These are phyloP conservation scores for Olivierus martensii DNA, from an alignment of 1,140 invertebrate genomes.

Conservation along the genomic window DNA sequence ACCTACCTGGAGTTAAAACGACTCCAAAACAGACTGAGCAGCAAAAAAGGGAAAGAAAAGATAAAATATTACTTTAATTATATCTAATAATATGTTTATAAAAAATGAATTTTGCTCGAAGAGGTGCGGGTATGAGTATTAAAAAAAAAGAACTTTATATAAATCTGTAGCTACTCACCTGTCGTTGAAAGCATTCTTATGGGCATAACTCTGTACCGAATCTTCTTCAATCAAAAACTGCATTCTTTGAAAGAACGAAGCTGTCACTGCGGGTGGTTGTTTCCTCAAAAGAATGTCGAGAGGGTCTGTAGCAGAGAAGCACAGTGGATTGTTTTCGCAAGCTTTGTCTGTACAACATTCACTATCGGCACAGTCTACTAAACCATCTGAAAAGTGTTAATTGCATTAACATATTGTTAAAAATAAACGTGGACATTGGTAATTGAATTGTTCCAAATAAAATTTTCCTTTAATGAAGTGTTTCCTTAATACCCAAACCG, in stretches of 20 bases:
- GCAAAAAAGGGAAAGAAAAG: constrained; percentile 1
- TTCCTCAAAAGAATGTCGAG: constrained; percentile 87
- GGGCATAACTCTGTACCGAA: constrained; percentile 93
- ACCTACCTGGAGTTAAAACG: constrained; percentile 17
- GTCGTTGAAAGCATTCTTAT: constrained; percentile 92
- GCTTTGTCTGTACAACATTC: constrained; percentile 59
- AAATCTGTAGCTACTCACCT: constrained; percentile 44
- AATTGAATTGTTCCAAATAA: too few relatives aligned
- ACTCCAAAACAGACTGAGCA: constrained; percentile 16
- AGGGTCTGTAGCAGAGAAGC: constrained; percentile 84
- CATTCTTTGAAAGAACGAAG: constrained; percentile 93
- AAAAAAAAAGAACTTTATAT: too few relatives aligned
- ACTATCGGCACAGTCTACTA: constrained; percentile 93
- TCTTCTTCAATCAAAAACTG: constrained; percentile 98
- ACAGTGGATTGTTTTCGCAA: constrained; percentile 83
- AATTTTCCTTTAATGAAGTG: too few relatives aligned
- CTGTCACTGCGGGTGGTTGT: constrained; percentile 87
- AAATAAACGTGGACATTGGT: too few relatives aligned
- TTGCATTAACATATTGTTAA: too few relatives aligned
- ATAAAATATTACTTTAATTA: background rate
- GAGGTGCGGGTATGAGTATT: too few relatives aligned
- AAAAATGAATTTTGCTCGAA: background rate
- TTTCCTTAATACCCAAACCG: too few relatives aligned
- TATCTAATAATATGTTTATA: too few relatives aligned
- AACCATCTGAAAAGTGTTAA: constrained; percentile 57